phyloP scores from a whole-genome alignment of 1,140 invertebrate genomes.

The Neuroterus valhalla region DNA sequence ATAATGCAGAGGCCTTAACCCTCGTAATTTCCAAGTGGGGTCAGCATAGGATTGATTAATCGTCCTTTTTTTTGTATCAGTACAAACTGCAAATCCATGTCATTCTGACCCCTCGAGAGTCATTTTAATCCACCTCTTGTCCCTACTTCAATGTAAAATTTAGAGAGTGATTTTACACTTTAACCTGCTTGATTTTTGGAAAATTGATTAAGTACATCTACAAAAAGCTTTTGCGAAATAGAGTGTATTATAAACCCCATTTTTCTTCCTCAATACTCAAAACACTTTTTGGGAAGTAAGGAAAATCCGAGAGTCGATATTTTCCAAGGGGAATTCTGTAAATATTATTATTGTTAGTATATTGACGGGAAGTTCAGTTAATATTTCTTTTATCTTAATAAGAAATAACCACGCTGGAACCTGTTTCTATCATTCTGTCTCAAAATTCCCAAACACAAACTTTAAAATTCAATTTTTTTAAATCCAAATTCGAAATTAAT shows the following conservation, averaged over 20 bases:
- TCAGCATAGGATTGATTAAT: constrained; percentile 55
- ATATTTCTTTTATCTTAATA: too few relatives aligned
- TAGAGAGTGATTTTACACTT: constrained; percentile 42
- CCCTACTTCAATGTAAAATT: constrained; percentile 36
- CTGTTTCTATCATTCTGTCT: too few relatives aligned
- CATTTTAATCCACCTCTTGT: constrained; percentile 42
- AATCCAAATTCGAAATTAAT: too few relatives aligned
- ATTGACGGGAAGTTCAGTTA: too few relatives aligned
- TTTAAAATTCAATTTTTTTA: too few relatives aligned
- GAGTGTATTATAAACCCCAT: constrained; percentile 41
- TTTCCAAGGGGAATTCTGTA: too few relatives aligned
- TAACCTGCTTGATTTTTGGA: constrained; percentile 24
- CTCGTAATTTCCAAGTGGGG: constrained; percentile 38
- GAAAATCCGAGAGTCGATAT: not conserved
- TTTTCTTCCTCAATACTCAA: constrained; percentile 43
- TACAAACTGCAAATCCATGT: constrained; percentile 38
- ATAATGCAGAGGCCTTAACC: constrained; percentile 46
- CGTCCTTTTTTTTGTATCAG: constrained; percentile 32
- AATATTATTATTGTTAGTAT: too few relatives aligned
- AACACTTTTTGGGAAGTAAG: constrained; percentile 44
- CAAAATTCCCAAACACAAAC: too few relatives aligned
- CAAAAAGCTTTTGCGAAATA: not conserved
- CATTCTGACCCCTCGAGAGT: constrained; percentile 47
- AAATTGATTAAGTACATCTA: not conserved
- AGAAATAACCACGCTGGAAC: too few relatives aligned